Base-by-base conservation (phyloP, 2,888 invertebrate species). In the Drosophila emarginata region DNA sequence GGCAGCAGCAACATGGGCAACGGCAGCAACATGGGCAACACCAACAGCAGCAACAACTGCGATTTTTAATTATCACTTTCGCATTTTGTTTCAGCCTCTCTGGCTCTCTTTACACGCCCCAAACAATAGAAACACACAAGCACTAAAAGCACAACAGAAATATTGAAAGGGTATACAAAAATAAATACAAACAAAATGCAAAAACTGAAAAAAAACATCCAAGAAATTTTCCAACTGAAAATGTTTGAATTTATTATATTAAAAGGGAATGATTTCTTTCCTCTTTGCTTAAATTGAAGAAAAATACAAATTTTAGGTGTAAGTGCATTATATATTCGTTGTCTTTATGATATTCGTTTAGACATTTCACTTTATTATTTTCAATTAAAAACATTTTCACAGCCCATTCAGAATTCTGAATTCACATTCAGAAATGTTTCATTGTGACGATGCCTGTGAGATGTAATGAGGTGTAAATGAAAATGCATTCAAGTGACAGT, bases 21-120 rank as follows among this genome's bases (percentile, higher is more conserved):
- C 60, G 37, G 57, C 62, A 57, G 50, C 28, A 69, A 51, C 54
- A 51, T 9, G 56, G 36, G 57, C 62, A 58, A 36, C 32, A 69
- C 32, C 26, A 68, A 26, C 51, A 37, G 0, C 32, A 12, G 14
- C 57, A 72, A 62, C 32, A 32, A 56, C 64, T 75, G 78, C 80
- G 74, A 80, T 88, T 84, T 84, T 84, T 84, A 84, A 84, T 84
- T 84, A 84, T 84, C 86, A 84, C 88, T 84, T 84, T 86, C 83
- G 75, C 73, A 78, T 65, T 78, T 76, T 72, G 68, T 62, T 53
- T 61, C 51, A 66, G 45, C 45, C 18, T 45, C 21, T 21, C 21
- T 45, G 45, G 21, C 9, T 45, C 18, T 45, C 18, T 45, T 45
- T 45, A 21, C 45, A 45, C 45, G 21, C 45, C 45, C 14, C 23